Conservation (phyloP, 2,888 invertebrate genomes). For the Balanococcus diminutus region DNA sequence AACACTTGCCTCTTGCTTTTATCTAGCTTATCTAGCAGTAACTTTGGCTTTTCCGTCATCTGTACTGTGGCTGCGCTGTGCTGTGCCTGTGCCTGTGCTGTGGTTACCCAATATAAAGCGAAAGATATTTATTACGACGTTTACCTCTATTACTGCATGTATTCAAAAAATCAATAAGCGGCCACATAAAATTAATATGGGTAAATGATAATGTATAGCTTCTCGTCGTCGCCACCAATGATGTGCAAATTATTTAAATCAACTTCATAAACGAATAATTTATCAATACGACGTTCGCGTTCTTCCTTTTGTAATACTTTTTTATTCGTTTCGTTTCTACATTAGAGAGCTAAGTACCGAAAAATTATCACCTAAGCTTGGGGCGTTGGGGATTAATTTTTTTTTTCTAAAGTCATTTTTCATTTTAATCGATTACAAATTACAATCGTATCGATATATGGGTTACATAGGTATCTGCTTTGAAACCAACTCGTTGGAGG, state of each 20-base stretch:
- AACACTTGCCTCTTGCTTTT: conserved; percentile 44
- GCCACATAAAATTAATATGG: neutral
- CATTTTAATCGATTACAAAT: neutral
- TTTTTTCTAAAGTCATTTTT: neutral
- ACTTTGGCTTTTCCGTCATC: conserved; percentile 39
- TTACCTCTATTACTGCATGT: neutral
- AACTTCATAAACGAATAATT: neutral
- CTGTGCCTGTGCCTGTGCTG: too few relatives aligned
- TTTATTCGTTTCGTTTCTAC: neutral
- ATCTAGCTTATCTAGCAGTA: conserved; percentile 25
- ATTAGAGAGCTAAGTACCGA: neutral
- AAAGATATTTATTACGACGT: conserved; percentile 34
- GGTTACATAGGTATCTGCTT: neutral
- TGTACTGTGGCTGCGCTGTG: too few relatives aligned
- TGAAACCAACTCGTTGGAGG: too few relatives aligned
- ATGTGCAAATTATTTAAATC: conserved; percentile 35
- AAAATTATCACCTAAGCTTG: neutral
- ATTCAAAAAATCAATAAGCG: neutral
- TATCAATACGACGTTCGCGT: conserved; percentile 3
- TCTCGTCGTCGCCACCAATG: neutral
- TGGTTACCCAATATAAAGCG: conserved; percentile 39
- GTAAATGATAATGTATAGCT: neutral
- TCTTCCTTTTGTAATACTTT: conserved; percentile 4
- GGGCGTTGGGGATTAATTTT: neutral
- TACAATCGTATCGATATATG: neutral